A percentile compares a stretch with the other conserved stretches of the same genome.
Evolutionary conservation across 1,140 invertebrate species (phyloP).

Genomic region (Aphelenchoides fujianensis): DNA sequence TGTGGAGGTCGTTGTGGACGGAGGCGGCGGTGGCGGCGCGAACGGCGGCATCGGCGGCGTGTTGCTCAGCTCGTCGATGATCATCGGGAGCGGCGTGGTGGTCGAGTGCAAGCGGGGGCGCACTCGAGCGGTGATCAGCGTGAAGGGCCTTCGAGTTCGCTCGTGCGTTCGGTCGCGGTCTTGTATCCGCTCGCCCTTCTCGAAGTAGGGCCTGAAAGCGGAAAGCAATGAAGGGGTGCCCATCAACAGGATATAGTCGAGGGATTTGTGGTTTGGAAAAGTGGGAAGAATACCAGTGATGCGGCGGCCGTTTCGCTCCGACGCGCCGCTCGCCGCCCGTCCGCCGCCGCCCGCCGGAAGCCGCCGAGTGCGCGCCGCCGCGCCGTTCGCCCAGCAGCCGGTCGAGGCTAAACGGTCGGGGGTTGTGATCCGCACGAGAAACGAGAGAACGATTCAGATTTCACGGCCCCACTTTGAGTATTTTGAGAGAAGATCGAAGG

Average conservation of each 20-base stretch:
- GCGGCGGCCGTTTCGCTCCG: background rate
- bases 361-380: no score
- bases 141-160: slow-evolving; percentile 1
- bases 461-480: no score
- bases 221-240: background rate
- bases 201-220: background rate
- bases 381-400: no score
- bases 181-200: no score
- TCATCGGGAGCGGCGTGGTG: background rate
- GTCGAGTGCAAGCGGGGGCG: background rate
- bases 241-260: background rate
- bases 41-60: slow-evolving; percentile 12
- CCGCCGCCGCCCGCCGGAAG: no score
- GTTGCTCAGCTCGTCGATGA: background rate
- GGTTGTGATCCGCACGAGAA: no score
- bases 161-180: no score
- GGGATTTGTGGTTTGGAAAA: background rate
- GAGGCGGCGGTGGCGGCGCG: slow-evolving; percentile 19
- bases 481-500: background rate
- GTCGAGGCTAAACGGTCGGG: no score
- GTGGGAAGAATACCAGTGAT: background rate
- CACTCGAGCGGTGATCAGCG: background rate
- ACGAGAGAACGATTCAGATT: no score
- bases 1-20: slow-evolving; percentile 22
- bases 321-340: background rate